phyloP scores from a whole-genome alignment of 2,888 invertebrate species.

The Lithophane semibrunnea region DNA sequence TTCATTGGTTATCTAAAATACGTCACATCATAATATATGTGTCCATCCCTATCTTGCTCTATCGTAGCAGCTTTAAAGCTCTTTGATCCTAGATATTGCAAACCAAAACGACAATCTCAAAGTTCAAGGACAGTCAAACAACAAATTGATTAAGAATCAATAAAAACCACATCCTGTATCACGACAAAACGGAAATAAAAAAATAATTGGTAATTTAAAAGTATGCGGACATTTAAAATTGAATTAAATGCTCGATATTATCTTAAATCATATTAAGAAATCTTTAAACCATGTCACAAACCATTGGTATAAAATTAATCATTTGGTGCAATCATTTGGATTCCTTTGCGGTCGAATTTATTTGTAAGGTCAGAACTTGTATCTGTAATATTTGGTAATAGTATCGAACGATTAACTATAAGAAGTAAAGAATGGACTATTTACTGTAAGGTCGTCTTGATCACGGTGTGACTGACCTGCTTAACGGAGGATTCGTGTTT shows the following conservation, averaged over 20 bases:
- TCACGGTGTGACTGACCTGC: conserved; percentile 46
- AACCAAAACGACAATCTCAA: conserved; percentile 9
- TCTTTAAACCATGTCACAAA: background rate
- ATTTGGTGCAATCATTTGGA: conserved; percentile 29
- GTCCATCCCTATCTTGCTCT: too few relatives aligned
- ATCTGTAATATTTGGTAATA: conserved; percentile 44
- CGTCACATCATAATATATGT: too few relatives aligned
- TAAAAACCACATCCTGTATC: conserved; percentile 42
- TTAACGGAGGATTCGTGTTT: conserved; percentile 24
- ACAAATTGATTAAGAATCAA: conserved; percentile 22
- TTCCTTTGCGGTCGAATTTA: conserved; percentile 15
- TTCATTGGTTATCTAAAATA: background rate
- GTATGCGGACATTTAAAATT: conserved; percentile 41
- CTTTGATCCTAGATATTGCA: background rate
- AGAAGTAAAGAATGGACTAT: conserved; percentile 31
- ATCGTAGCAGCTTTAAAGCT: background rate
- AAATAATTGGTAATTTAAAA: conserved; percentile 13
- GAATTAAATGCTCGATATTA: conserved; percentile 29
- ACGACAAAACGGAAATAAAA: conserved; percentile 25
- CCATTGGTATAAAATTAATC: conserved; percentile 24
- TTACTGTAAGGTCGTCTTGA: conserved; percentile 42
- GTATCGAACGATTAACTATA: conserved; percentile 4
- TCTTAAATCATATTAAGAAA: conserved; percentile 30
- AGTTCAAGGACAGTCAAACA: conserved; percentile 33
- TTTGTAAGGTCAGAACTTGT: conserved; percentile 26